Base-by-base conservation (phyloP, 1,140 invertebrate species). In the Aphis gossypii region DNA sequence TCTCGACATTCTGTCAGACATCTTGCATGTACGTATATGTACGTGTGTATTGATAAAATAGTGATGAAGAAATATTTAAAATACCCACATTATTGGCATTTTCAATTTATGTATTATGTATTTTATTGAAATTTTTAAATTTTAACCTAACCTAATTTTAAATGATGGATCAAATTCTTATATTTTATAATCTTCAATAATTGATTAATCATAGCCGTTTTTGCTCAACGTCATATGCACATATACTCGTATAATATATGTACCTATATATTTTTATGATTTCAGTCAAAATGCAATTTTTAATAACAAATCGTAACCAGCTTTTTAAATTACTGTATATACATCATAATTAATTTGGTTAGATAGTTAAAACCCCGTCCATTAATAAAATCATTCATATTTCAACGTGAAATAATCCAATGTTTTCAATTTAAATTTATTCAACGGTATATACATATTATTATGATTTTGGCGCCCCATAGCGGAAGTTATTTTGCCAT, bases 351-450 rank as follows among this genome's bases (percentile, higher is more conserved):
- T 76, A 11, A n/a, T 14, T n/a, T n/a, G 18, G 60, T 76, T 76
- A n/a, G 3, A 68, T 76, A n/a, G 11, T 76, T 76, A n/a, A 68
- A 4, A 1, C 30, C 60, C 18, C 4, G 30, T 76, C 5, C 60
- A 76, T 76, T 76, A 76, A n/a, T 76, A 76, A 30, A 76, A 76
- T n/a, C 30, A n/a, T 76, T 76, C n/a, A 18, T 76, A 35, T 76
- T 68, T n/a, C 30, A n/a, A 76, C 18, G 30, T n/a, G 30, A n/a
- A 76, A 76, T 76, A n/a, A 76, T 76, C 60, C 60, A 4, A 11
- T 76, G 30, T n/a, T 76, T 76, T n/a, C 60, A 76, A 76, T 76
- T 76, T 76, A 30, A 76, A n/a, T 76, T 76, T 76, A 76, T n/a
- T 76, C n/a, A 76, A 76, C 60, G n/a, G 60, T n/a, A n/a, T n/a